Evolutionary conservation across 1,140 invertebrate species (phyloP).

Genomic region (Brachionus angularis): DNA sequence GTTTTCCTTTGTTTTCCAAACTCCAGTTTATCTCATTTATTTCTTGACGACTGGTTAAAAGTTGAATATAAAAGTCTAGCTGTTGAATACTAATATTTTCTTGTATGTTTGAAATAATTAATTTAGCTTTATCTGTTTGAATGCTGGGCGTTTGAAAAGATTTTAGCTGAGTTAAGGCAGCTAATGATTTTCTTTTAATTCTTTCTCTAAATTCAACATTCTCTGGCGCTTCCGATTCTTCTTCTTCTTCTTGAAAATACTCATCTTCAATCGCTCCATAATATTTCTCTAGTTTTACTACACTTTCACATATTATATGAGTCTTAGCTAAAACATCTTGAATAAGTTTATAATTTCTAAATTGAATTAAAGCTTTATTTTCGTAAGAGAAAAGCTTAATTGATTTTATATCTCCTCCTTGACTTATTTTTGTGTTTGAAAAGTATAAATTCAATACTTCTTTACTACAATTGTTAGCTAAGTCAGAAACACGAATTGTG

Average conservation of each 20-base stretch:
- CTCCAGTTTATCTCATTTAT: constrained; percentile 42
- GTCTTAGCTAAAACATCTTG: background rate
- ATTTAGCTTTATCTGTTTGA: constrained; percentile 20
- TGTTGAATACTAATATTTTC: constrained; percentile 43
- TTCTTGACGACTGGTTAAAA: constrained; percentile 12
- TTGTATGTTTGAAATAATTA: constrained; percentile 11
- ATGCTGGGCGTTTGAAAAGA: background rate
- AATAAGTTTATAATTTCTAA: background rate
- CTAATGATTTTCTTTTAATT: constrained; percentile 8
- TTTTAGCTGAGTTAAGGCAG: background rate
- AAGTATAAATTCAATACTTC: constrained; percentile 31
- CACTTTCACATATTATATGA: constrained; percentile 32
- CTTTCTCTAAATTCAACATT: background rate
- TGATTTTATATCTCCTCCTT: constrained; percentile 30
- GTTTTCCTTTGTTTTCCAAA: constrained; percentile 35
- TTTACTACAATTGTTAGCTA: constrained; percentile 37
- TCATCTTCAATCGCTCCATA: constrained; percentile 31
- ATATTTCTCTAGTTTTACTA: constrained; percentile 33
- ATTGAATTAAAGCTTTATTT: constrained; percentile 39
- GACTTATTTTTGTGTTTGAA: constrained; percentile 29
- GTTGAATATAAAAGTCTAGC: constrained; percentile 32
- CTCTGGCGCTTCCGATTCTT: background rate
- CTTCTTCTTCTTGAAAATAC: constrained; percentile 25
- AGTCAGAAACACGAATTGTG: constrained; percentile 15
- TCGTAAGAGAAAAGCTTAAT: constrained; percentile 36